Evolutionary conservation across 2,113 vertebrate genomes (phyloP).

Genomic region (Orthonyx spaldingii): DNA sequence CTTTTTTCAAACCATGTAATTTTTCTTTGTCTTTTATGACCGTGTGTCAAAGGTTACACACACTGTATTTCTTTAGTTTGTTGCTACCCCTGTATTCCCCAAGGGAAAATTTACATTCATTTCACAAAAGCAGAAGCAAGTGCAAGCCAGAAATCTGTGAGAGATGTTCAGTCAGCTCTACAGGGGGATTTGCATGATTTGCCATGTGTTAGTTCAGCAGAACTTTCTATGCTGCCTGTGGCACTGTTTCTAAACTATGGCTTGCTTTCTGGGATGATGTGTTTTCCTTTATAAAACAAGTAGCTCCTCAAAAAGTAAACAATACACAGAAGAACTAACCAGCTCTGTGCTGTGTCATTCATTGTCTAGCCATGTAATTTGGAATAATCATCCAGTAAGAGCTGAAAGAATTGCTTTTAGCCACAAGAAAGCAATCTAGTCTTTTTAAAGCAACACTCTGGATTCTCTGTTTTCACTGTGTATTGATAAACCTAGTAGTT

Average conservation of each 20-base stretch:
- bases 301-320: background rate
- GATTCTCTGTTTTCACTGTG: background rate
- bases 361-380: background rate
- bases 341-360: background rate
- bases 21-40: slow-evolving; percentile 11
- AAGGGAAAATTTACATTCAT: background rate
- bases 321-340: background rate
- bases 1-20: background rate
- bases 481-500: background rate
- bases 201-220: slow-evolving; percentile 12
- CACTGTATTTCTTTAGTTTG: background rate
- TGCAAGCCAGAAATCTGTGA: background rate
- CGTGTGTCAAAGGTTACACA: background rate
- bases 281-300: slow-evolving; percentile 20
- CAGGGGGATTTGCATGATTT: background rate
- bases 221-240: background rate
- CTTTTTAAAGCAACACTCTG: background rate
- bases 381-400: background rate
- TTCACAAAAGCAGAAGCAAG: slow-evolving; percentile 32
- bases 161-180: slow-evolving; percentile 11
- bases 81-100: background rate
- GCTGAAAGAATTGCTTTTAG: background rate
- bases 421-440: background rate
- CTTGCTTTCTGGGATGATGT: background rate
- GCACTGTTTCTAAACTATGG: background rate